Evolutionary conservation across 1,140 invertebrate species (phyloP).

Genomic region (Danaus melanippus): DNA sequence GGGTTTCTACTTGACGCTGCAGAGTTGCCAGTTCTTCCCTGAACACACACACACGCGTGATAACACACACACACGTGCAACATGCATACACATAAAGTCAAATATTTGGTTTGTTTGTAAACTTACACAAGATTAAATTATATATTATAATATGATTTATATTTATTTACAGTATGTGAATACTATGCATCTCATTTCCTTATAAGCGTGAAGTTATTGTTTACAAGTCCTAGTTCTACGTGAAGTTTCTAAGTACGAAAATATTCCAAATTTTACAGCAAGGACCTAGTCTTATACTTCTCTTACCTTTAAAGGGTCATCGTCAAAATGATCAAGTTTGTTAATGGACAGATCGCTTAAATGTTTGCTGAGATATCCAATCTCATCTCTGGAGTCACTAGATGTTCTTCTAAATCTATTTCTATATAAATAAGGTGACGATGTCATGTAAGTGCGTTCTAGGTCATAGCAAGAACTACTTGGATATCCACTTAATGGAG

Average conservation of each 20-base stretch:
- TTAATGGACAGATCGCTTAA: constrained; percentile 57
- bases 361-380: constrained; percentile 38
- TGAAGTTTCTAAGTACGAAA: no score
- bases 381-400: constrained; percentile 32
- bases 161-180: no score
- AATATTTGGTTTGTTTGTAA: background rate
- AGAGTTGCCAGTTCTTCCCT: constrained; percentile 72
- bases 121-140: background rate
- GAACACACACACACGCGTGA: constrained; percentile 53
- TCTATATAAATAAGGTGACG: constrained; percentile 47
- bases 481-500: constrained; percentile 57
- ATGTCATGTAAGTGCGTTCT: constrained; percentile 56
- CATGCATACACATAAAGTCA: constrained; percentile 13
- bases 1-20: constrained; percentile 70
- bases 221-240: no score
- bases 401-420: constrained; percentile 46
- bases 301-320: constrained; percentile 55
- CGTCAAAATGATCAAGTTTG: constrained; percentile 55
- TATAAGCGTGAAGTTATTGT: no score
- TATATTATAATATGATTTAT: background rate
- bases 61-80: constrained; percentile 50
- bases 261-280: constrained; percentile 1
- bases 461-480: constrained; percentile 57
- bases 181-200: no score
- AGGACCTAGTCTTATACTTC: background rate